These are phyloP conservation scores for Panthera leo DNA, from an alignment of 2,113 vertebrate species.

Conservation along the genomic window DNA sequence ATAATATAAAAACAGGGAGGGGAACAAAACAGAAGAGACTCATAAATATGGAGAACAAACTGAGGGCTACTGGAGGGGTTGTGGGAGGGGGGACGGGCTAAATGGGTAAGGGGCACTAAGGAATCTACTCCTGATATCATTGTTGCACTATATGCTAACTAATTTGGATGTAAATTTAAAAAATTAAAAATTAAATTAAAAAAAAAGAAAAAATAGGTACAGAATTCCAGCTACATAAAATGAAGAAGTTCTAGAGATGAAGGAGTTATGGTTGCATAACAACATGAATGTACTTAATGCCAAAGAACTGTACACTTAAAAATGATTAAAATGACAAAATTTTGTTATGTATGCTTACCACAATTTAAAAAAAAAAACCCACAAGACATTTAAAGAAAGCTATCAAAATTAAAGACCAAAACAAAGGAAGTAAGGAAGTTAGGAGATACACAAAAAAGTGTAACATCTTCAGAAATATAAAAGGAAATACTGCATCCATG, in stretches of 20 bases:
- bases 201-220: background rate
- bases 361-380: background rate
- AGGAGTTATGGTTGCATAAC: background rate
- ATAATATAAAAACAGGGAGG: too few species aligned
- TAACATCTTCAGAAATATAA: slow-evolving; percentile 13
- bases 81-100: too few species aligned
- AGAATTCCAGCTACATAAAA: background rate
- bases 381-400: background rate
- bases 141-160: too few species aligned
- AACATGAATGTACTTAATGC: slow-evolving; percentile 2
- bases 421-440: background rate
- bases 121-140: too few species aligned
- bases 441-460: background rate
- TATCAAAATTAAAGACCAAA: background rate
- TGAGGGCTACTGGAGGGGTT: too few species aligned
- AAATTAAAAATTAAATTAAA: too few species aligned
- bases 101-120: too few species aligned
- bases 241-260: background rate
- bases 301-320: background rate
- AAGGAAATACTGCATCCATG: background rate
- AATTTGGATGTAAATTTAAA: too few species aligned
- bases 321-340: background rate
- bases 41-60: too few species aligned
- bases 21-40: too few species aligned
- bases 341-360: background rate